Conservation (phyloP, 2,888 invertebrate species). For the Ormia ochracea region DNA sequence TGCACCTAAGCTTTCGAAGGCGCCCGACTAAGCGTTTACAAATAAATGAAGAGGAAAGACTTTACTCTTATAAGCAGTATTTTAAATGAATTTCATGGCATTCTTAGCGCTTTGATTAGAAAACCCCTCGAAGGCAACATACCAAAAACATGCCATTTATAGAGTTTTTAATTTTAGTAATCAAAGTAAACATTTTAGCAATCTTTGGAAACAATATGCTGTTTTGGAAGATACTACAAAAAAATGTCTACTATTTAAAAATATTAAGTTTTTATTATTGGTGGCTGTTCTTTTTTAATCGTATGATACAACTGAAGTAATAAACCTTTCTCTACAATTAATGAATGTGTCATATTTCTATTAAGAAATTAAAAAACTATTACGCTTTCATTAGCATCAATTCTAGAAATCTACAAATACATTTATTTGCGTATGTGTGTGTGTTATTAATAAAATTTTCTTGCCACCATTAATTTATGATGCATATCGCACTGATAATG, state of each 20-base stretch:
- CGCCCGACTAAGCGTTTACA: too few species aligned
- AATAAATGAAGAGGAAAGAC: too few species aligned
- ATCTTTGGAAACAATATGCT: not conserved
- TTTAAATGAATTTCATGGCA: too few species aligned
- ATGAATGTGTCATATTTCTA: constrained; percentile 28
- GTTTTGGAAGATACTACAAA: too few species aligned
- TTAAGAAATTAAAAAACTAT: constrained; percentile 42
- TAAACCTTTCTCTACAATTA: constrained; percentile 31
- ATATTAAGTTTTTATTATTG: not conserved
- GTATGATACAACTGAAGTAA: not conserved
- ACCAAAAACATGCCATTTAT: too few species aligned
- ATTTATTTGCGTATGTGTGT: not conserved
- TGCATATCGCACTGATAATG: constrained; percentile 33
- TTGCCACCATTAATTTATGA: constrained; percentile 57
- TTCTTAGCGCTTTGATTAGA: too few species aligned
- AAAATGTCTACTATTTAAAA: not conserved
- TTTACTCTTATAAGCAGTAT: too few species aligned
- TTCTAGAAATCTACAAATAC: constrained; percentile 8
- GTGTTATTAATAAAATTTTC: not conserved
- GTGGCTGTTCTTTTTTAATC: not conserved
- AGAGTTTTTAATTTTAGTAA: too few species aligned
- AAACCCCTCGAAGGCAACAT: too few species aligned
- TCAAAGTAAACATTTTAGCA: too few species aligned
- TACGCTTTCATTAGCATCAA: constrained; percentile 26
- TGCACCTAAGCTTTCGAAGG: too few species aligned